phyloP scores from a whole-genome alignment of 2,797 vertebrate genomes.

The Antennarius maculatus region DNA sequence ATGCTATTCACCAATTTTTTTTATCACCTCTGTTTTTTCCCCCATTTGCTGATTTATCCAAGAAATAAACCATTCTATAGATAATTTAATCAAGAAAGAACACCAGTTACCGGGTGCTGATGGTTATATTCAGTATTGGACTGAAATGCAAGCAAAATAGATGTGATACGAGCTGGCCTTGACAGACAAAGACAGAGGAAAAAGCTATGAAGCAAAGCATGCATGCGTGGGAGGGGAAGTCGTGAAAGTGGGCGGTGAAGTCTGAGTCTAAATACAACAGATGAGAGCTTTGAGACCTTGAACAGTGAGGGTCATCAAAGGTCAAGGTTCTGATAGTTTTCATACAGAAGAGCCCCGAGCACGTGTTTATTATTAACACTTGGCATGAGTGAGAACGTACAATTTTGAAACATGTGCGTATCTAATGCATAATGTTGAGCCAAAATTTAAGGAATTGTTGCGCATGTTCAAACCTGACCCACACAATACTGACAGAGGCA shows the following conservation, averaged over 20 bases:
- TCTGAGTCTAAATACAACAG: constrained; percentile 52
- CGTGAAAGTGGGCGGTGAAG: constrained; percentile 58
- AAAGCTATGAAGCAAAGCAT: constrained; percentile 13
- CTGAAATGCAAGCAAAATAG: constrained; percentile 26
- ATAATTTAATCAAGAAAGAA: constrained; percentile 47
- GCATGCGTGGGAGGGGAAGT: constrained; percentile 48
- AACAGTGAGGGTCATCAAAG: constrained; percentile 53
- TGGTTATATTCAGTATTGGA: constrained; percentile 6
- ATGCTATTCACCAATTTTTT: neutral
- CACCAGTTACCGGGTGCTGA: constrained; percentile 1
- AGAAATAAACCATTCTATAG: constrained; percentile 23
- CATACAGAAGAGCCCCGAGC: constrained; percentile 20
- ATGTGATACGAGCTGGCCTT: constrained; percentile 57
- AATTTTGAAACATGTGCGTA: neutral
- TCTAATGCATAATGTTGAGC: constrained; percentile 3
- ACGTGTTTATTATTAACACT: constrained; percentile 18
- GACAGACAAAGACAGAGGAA: constrained; percentile 63
- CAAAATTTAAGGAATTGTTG: constrained; percentile 4
- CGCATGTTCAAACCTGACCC: neutral
- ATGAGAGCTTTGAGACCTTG: constrained; percentile 66
- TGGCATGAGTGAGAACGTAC: neutral
- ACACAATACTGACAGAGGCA: neutral
- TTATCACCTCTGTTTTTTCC: constrained; percentile 11
- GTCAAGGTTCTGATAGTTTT: constrained; percentile 47
- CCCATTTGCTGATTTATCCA: constrained; percentile 4